A percentile compares a stretch with the other conserved stretches of the same genome.
These are phyloP conservation scores for Noctilio leporinus DNA, from an alignment of 2,113 vertebrate genomes.

Conservation along the genomic window DNA sequence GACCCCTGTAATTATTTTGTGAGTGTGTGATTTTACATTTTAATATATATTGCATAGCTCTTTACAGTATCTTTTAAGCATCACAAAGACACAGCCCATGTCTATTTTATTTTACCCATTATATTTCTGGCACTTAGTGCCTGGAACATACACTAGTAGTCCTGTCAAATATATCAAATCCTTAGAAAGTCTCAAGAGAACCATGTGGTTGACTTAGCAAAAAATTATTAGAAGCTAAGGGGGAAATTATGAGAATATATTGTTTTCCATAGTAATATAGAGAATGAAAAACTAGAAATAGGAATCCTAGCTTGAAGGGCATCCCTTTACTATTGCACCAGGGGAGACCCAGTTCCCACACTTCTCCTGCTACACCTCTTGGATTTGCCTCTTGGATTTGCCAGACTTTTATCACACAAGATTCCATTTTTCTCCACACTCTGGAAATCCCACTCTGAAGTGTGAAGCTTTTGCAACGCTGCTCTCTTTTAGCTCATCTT, in stretches of 20 bases:
- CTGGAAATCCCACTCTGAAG: background rate
- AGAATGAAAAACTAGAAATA: background rate
- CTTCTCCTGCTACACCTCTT: background rate
- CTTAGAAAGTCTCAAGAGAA: background rate
- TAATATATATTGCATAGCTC: background rate
- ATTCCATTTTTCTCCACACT: background rate
- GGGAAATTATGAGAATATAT: background rate
- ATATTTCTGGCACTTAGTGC: background rate
- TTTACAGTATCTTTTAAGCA: background rate
- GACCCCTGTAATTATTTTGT: background rate
- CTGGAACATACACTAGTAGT: background rate
- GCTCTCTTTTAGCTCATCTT: background rate
- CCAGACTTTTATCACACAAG: background rate
- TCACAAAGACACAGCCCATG: background rate
- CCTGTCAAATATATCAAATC: background rate
- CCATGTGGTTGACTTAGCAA: background rate
- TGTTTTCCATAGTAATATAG: background rate
- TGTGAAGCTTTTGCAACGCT: background rate
- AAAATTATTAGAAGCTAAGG: background rate
- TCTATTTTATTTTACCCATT: background rate
- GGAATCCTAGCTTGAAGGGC: background rate
- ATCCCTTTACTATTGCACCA: background rate
- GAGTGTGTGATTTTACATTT: background rate
- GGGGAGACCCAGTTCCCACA: background rate
- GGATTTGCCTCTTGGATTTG: background rate